phyloP scores from a whole-genome alignment of 2,797 vertebrate species.

The Acipenser ruthenus region DNA sequence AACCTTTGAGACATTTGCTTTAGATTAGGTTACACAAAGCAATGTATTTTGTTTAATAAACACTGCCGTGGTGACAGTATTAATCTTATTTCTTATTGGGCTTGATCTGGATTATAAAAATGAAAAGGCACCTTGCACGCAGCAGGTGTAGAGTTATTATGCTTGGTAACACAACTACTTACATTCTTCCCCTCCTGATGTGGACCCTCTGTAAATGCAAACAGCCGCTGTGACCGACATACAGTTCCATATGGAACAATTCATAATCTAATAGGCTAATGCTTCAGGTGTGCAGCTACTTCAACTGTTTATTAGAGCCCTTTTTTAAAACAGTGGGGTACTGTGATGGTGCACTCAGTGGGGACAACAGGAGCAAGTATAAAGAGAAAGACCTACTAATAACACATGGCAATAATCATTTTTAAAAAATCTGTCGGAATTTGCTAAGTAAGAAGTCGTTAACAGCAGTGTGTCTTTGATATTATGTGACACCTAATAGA shows the following conservation, averaged over 20 bases:
- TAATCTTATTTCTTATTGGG: neutral
- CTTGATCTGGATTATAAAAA: neutral
- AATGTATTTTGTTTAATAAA: neutral
- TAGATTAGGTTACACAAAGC: no score
- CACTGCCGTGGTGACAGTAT: neutral
- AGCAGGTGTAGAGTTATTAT: conserved; percentile 1
- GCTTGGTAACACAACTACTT: neutral
- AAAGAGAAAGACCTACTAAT: conserved; percentile 24
- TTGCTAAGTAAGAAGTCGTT: neutral
- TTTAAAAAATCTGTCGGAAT: conserved; percentile 1
- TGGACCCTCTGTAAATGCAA: neutral
- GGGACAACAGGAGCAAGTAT: neutral
- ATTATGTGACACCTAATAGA: conserved; percentile 9
- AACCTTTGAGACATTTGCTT: no score
- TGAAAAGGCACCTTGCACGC: neutral
- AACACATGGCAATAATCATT: conserved; percentile 17
- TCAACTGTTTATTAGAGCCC: no score
- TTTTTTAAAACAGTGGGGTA: no score
- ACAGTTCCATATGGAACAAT: neutral
- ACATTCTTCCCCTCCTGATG: neutral
- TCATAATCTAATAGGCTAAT: no score
- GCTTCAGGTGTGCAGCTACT: no score
- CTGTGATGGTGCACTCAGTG: no score
- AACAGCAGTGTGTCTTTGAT: neutral
- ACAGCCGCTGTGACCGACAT: neutral